A percentile compares a stretch with the other conserved stretches of the same genome.
phyloP scores from a whole-genome alignment of 2,888 invertebrate genomes.

The Baccha elongata region DNA sequence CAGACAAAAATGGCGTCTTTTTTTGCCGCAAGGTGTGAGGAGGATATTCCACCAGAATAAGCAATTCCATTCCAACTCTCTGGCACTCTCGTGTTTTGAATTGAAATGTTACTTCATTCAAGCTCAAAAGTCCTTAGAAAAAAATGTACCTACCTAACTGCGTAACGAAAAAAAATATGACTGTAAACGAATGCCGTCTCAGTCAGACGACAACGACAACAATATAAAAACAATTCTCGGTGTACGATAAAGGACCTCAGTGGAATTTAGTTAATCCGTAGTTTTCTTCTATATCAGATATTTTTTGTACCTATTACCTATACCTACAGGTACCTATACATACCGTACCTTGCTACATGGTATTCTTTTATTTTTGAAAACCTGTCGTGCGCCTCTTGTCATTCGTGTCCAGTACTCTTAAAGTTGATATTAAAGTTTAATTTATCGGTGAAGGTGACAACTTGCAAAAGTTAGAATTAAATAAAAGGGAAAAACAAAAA shows the following conservation, averaged over 20 bases:
- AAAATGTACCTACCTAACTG: background rate
- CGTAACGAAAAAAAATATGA: too few relatives aligned
- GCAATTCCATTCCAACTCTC: conserved; percentile 27
- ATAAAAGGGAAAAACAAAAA: background rate
- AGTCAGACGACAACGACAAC: conserved; percentile 33
- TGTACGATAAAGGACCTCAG: conserved; percentile 58
- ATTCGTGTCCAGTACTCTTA: conserved; percentile 57
- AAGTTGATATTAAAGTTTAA: conserved; percentile 65
- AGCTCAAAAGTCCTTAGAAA: too few relatives aligned
- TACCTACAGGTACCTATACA: too few relatives aligned
- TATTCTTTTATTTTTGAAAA: conserved; percentile 30
- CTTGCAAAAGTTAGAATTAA: conserved; percentile 10
- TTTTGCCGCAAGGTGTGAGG: conserved; percentile 58
- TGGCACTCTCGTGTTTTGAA: conserved; percentile 42
- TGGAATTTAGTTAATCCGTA: conserved; percentile 29
- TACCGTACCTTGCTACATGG: too few relatives aligned
- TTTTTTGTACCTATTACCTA: background rate
- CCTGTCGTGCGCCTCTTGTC: conserved; percentile 37
- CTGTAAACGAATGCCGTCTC: conserved; percentile 7
- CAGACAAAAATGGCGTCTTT: conserved; percentile 68
- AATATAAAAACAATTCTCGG: conserved; percentile 3
- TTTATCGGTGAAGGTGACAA: conserved; percentile 47
- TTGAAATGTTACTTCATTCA: conserved; percentile 56
- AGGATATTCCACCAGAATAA: conserved; percentile 34
- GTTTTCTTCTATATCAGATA: background rate